Conservation (phyloP, 2,797 vertebrate species). For the Halcyon chelicuti region DNA sequence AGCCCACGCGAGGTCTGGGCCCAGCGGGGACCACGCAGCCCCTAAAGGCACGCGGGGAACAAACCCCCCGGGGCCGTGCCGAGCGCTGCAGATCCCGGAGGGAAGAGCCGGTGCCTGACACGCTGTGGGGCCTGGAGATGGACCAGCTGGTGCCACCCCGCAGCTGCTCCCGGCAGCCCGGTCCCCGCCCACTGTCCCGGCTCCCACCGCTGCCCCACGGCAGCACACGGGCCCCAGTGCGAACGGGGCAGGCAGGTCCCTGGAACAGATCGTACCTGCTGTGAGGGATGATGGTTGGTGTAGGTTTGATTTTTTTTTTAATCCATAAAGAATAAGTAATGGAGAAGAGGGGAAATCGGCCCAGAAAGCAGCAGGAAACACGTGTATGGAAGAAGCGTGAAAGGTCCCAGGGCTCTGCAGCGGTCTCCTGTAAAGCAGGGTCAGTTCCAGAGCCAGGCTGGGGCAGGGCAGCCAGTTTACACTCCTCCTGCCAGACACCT, state of each 20-base stretch:
- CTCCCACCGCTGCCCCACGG: no score
- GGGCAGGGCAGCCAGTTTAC: background rate
- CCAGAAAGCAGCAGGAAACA: background rate
- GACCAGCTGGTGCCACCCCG: accelerated
- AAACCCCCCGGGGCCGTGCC: no score
- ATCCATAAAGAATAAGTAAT: background rate
- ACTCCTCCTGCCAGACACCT: background rate
- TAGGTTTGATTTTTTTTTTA: background rate
- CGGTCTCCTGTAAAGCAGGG: background rate
- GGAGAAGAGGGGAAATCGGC: no score
- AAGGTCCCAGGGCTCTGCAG: background rate
- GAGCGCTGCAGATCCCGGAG: background rate
- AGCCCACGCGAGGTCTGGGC: background rate
- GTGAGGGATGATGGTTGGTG: accelerated
- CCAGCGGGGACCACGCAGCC: no score
- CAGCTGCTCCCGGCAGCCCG: no score
- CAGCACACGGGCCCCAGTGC: background rate
- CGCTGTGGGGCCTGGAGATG: no score
- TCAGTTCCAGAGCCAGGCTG: background rate
- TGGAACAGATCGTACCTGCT: no score
- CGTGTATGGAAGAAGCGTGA: background rate
- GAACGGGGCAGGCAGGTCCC: background rate
- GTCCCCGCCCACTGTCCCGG: background rate
- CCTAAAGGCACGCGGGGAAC: no score
- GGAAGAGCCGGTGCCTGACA: background rate